phyloP scores from a whole-genome alignment of 2,888 invertebrate species.

The Argyresthia goedartella region DNA sequence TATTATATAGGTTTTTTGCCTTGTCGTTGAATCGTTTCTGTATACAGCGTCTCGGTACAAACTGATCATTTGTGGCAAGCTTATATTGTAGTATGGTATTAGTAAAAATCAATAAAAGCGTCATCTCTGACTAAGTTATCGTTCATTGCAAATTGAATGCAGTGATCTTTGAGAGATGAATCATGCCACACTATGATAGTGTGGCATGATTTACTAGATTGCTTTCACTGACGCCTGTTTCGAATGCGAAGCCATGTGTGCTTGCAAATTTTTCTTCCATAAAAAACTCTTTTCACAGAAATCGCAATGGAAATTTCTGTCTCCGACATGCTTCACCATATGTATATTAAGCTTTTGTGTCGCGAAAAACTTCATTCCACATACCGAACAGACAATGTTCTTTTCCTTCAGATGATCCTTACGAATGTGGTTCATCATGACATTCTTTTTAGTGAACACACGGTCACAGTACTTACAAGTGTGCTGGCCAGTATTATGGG shows the following conservation, averaged over 20 bases:
- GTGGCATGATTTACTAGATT: too few species aligned
- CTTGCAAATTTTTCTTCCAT: constrained; percentile 53
- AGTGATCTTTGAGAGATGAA: too few species aligned
- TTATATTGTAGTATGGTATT: too few species aligned
- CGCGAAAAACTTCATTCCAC: constrained; percentile 12
- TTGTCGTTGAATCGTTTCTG: too few species aligned
- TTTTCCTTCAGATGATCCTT: constrained; percentile 30
- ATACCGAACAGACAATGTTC: constrained; percentile 8
- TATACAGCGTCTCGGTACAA: too few species aligned
- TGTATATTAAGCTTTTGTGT: constrained; percentile 18
- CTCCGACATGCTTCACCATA: constrained; percentile 36
- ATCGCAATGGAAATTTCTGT: constrained; percentile 46
- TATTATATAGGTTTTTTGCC: too few species aligned
- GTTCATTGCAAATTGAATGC: too few species aligned
- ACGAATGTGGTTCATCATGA: constrained; percentile 44
- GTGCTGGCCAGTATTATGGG: constrained; percentile 35
- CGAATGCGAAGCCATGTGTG: constrained; percentile 55
- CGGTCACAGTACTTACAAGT: constrained; percentile 29
- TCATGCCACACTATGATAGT: too few species aligned
- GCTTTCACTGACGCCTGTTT: not conserved
- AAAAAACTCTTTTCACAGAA: constrained; percentile 51
- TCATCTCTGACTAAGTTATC: too few species aligned
- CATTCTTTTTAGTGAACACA: constrained; percentile 29
- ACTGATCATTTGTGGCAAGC: too few species aligned
- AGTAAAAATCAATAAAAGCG: too few species aligned